Base-by-base conservation (phyloP, 1,140 invertebrate genomes). In the Adelges cooleyi region DNA sequence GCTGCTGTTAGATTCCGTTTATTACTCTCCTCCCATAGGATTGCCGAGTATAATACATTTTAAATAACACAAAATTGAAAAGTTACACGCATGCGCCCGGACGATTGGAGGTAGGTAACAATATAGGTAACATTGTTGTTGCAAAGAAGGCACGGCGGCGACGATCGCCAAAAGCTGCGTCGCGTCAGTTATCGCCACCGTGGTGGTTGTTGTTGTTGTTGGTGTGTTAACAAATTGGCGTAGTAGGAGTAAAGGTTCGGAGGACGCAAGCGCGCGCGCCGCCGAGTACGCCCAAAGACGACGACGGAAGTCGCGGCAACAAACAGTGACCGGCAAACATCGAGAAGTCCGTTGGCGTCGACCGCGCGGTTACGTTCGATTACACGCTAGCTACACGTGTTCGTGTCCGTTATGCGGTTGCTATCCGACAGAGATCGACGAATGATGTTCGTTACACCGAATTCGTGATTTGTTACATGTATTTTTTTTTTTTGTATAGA, bases 261-360 rank as follows among this genome's bases (percentile, higher is more conserved):
- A 22, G 22, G 36, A 40, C 54, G 36, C 53, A 13, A 22, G 38
- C 15, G 15, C 9, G 23, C 22, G 3, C 15, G 6, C 6, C 6
- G 6, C 36, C 6, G n/a, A 44, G 40, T 44, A 18, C 2, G 9
- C n/a, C 56, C 54, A 23, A 17, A 20, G 38, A 9, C 38, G 22
- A 3, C 18, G 22, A 22, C 52, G 17, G 3, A 33, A n/a, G n/a
- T 22, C 15, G 20, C 52, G 20, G 9, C 53, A 33, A n/a, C 25
- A 46, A 48, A 17, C 42, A 62, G 56, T 62, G 56, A 62, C 56
- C 27, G 56, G 56, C 15, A 36, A 62, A 46, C 25, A n/a, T n/a
- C 25, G 56, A 29, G 23, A 23, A 59, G 40, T 59, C 17, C 40
- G 29, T 33, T 33, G 11, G 29, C 29, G 29, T 33, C 29, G 29